These are phyloP conservation scores for Limanda limanda DNA, from an alignment of 2,113 vertebrate genomes.

Conservation along the genomic window DNA sequence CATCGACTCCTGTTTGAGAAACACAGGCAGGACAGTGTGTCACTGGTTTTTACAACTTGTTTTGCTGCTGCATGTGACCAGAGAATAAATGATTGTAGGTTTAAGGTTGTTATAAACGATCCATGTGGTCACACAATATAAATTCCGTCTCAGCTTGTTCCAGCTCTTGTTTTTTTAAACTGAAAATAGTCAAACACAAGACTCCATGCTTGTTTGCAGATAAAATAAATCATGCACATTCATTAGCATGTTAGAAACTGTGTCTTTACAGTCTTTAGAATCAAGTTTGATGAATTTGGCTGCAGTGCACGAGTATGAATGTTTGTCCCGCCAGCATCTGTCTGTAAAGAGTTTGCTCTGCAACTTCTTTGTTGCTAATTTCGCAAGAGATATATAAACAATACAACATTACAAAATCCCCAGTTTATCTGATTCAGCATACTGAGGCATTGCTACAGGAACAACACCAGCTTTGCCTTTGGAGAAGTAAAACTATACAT, in stretches of 20 bases:
- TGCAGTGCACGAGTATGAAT: not conserved
- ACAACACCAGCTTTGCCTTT: not conserved
- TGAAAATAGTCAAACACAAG: not conserved
- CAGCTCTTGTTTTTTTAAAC: not conserved
- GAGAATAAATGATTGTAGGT: not conserved
- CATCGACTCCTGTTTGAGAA: too few species aligned
- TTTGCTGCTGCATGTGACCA: not conserved
- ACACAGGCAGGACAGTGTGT: too few species aligned
- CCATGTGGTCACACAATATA: not conserved
- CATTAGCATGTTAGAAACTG: not conserved
- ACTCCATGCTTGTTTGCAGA: not conserved
- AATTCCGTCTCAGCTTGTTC: not conserved
- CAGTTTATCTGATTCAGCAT: slow-evolving; percentile 38
- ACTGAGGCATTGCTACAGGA: not conserved
- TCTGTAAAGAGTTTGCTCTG: not conserved
- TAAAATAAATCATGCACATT: not conserved
- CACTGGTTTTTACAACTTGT: not conserved
- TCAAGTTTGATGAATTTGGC: not conserved
- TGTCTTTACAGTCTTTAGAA: not conserved
- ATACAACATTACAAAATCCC: not conserved
- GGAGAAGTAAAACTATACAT: slow-evolving; percentile 58
- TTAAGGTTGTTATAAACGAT: not conserved
- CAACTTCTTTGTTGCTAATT: slow-evolving; percentile 21
- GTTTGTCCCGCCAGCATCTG: not conserved
- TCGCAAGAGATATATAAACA: not conserved